These are phyloP conservation scores for Penelope pileata DNA, from an alignment of 2,113 vertebrate species.

Conservation along the genomic window DNA sequence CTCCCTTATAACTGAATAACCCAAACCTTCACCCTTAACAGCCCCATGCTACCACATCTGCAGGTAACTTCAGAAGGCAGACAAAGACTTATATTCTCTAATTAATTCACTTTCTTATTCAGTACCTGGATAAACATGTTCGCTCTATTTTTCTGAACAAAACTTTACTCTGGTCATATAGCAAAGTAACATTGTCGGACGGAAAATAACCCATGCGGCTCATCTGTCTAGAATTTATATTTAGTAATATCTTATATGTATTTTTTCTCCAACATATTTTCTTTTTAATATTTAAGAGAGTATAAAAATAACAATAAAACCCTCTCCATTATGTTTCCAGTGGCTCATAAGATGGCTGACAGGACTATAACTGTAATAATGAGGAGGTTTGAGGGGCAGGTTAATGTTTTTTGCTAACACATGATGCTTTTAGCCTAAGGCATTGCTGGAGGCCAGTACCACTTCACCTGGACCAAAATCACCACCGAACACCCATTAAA, in stretches of 20 bases:
- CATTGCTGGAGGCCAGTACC: constrained; percentile 75
- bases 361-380: constrained; percentile 75
- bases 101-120: constrained; percentile 15
- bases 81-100: background rate
- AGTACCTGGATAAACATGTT: constrained; percentile 10
- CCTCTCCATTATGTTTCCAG: constrained; percentile 24
- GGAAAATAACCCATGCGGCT: constrained; percentile 28
- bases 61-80: background rate
- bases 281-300: constrained; percentile 53
- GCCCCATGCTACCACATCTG: background rate
- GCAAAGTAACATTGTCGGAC: background rate
- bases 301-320: constrained; percentile 56
- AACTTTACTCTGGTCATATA: constrained; percentile 29
- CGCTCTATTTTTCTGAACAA: background rate
- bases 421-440: constrained; percentile 75
- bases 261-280: constrained; percentile 38
- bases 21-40: background rate
- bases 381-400: constrained; percentile 65
- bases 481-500: constrained; percentile 67
- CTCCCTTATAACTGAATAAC: background rate
- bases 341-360: constrained; percentile 46
- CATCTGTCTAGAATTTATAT: constrained; percentile 44
- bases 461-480: constrained; percentile 63
- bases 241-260: constrained; percentile 7
- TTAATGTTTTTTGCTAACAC: constrained; percentile 66